phyloP scores from a whole-genome alignment of 1,140 invertebrate genomes.

The Thaumatotibia leucotreta region DNA sequence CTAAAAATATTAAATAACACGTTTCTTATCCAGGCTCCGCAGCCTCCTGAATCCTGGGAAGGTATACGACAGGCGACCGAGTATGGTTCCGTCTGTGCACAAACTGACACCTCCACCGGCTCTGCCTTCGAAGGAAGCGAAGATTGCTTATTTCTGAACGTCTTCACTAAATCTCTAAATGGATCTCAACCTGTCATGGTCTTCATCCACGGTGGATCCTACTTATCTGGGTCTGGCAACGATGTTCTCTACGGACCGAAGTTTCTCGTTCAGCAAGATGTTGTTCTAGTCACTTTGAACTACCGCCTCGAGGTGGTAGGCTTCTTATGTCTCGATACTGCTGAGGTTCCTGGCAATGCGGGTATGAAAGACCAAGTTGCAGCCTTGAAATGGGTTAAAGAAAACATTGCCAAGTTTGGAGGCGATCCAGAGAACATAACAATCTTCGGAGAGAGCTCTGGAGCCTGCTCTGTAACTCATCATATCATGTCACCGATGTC shows the following conservation, averaged over 20 bases:
- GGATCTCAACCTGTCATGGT: conserved; percentile 78
- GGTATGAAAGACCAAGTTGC: conserved; percentile 82
- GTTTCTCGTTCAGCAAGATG: conserved; percentile 80
- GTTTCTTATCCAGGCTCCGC: conserved; percentile 61
- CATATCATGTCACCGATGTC: conserved; percentile 84
- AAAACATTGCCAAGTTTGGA: conserved; percentile 79
- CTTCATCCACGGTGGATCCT: conserved; percentile 81
- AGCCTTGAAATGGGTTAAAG: conserved; percentile 60
- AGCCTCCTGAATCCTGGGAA: conserved; percentile 66
- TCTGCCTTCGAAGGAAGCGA: conserved; percentile 56
- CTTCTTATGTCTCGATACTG: conserved; percentile 78
- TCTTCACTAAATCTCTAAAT: conserved; percentile 76
- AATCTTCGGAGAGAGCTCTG: conserved; percentile 85
- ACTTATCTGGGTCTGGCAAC: conserved; percentile 77
- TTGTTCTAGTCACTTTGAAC: conserved; percentile 83
- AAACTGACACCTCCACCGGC: conserved; percentile 42
- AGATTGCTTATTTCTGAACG: conserved; percentile 81
- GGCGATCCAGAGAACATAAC: conserved; percentile 85
- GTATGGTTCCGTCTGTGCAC: conserved; percentile 66
- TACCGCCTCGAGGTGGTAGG: conserved; percentile 82
- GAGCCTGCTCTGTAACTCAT: conserved; percentile 81
- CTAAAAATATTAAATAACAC: too few species aligned
- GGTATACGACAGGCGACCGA: conserved; percentile 71
- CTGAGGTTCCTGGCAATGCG: conserved; percentile 80
- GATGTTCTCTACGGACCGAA: conserved; percentile 77